Percentiles rank a stretch among this genome's conserved stretches.
These are phyloP conservation scores for Caenorhabditis wallacei DNA, from an alignment of 2,888 invertebrate genomes.

Conservation along the genomic window DNA sequence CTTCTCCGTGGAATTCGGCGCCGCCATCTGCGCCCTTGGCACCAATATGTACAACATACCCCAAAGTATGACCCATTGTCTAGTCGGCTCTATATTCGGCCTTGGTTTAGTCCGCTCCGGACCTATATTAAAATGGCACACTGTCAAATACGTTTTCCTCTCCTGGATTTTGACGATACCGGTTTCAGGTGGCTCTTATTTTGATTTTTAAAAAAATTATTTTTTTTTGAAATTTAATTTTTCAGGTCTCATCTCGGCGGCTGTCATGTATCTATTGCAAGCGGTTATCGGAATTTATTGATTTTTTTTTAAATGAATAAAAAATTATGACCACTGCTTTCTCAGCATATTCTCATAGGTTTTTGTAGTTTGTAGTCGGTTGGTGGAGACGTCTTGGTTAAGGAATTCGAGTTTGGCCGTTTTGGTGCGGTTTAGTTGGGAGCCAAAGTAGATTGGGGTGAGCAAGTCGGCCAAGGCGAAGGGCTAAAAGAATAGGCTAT, in stretches of 20 bases:
- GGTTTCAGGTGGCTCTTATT: constrained; percentile 30
- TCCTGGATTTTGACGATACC: constrained; percentile 64
- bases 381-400: neutral
- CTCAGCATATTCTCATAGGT: constrained; percentile 16
- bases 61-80: constrained; percentile 97
- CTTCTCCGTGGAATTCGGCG: constrained; percentile 95
- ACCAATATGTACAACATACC: constrained; percentile 97
- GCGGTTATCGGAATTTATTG: too few species aligned
- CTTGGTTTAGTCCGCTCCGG: constrained; percentile 61
- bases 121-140: constrained; percentile 59
- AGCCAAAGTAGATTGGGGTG: constrained; percentile 34
- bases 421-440: constrained; percentile 14
- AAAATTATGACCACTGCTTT: constrained; percentile 31
- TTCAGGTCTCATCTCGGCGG: constrained; percentile 53
- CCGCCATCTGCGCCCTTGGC: constrained; percentile 94
- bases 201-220: neutral
- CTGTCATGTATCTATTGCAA: constrained; percentile 47
- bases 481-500: constrained; percentile 11
- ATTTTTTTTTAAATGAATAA: constrained; percentile 20
- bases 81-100: constrained; percentile 86
- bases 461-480: constrained; percentile 8
- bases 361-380: neutral
- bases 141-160: constrained; percentile 54
- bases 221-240: too few species aligned
- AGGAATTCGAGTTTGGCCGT: neutral